Evolutionary conservation across 2,888 invertebrate species (phyloP).

Genomic region (Dascillus cervinus): DNA sequence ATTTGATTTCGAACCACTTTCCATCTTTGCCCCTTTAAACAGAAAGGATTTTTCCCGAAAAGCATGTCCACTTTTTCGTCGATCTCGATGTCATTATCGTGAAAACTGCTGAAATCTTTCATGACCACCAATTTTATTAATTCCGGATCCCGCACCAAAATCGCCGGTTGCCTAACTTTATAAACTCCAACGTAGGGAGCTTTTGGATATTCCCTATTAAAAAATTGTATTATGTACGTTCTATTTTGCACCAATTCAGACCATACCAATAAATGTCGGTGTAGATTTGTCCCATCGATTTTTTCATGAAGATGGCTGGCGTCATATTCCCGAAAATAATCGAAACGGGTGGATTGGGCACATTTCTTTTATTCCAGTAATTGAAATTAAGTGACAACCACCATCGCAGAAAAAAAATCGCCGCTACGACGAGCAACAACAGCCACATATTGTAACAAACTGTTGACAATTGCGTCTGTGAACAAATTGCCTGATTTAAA

Average conservation of each 20-base stretch:
- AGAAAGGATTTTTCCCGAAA: slow-evolving; percentile 38
- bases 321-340: slow-evolving; percentile 15
- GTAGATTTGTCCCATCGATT: slow-evolving; percentile 10
- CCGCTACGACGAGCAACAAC: background rate
- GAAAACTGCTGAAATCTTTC: slow-evolving; percentile 28
- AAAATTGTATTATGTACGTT: no score
- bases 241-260: no score
- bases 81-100: slow-evolving; percentile 27
- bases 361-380: slow-evolving; percentile 13
- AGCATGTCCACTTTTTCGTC: slow-evolving; percentile 38
- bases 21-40: slow-evolving; percentile 40
- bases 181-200: slow-evolving; percentile 30
- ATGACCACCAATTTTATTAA: slow-evolving; percentile 30
- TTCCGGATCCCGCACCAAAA: slow-evolving; percentile 30
- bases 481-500: no score
- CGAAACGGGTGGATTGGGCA: slow-evolving; percentile 12
- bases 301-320: slow-evolving; percentile 7
- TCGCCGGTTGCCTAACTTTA: slow-evolving; percentile 21
- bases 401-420: background rate
- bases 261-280: slow-evolving; percentile 16
- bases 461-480: no score
- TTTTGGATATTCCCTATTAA: slow-evolving; percentile 9
- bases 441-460: no score
- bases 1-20: slow-evolving; percentile 40
- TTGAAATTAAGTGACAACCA: slow-evolving; percentile 2